These are phyloP conservation scores for Myiagra hebetior DNA, from an alignment of 2,113 vertebrate genomes.

Conservation along the genomic window DNA sequence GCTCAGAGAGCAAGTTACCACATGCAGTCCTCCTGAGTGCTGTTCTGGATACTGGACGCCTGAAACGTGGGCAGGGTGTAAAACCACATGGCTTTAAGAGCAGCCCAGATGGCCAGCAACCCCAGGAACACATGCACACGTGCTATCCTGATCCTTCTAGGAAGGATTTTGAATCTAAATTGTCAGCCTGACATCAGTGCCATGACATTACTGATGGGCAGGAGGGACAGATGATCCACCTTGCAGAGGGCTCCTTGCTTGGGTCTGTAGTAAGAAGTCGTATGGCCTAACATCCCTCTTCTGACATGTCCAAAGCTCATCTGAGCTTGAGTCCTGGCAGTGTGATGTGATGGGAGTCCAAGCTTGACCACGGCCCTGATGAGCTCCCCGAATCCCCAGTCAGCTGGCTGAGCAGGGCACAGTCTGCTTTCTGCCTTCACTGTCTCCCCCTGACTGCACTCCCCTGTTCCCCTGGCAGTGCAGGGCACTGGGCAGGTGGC, in stretches of 20 bases:
- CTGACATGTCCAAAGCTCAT: background rate
- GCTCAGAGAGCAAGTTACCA: background rate
- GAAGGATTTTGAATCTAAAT: slow-evolving; percentile 29
- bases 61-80: slow-evolving; percentile 34
- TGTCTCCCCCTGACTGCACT: background rate
- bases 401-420: background rate
- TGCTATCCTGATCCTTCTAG: slow-evolving; percentile 39
- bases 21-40: background rate
- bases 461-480: background rate
- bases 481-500: background rate
- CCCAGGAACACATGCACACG: background rate
- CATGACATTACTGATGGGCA: background rate
- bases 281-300: background rate
- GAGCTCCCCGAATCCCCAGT: background rate
- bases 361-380: background rate
- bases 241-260: background rate
- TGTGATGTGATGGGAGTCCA: background rate
- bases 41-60: background rate
- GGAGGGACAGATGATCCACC: background rate
- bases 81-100: slow-evolving; percentile 20
- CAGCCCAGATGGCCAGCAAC: slow-evolving; percentile 42
- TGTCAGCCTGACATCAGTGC: background rate
- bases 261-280: background rate
- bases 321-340: background rate
- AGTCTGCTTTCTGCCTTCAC: background rate